Base-by-base conservation (phyloP, 2,888 invertebrate species). In the Noctua comes region DNA sequence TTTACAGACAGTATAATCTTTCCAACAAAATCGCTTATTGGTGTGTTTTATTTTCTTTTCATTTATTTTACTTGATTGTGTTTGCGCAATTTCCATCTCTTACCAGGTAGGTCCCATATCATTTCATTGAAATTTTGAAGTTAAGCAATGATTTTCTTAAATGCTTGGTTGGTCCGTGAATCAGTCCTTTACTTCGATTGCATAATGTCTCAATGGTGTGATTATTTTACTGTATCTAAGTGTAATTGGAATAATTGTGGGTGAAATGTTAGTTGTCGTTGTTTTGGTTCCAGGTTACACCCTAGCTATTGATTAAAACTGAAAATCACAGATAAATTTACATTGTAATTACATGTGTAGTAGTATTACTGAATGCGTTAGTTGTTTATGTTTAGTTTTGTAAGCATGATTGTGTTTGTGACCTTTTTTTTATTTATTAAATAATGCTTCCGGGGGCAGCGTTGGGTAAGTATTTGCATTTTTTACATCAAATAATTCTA, bases 281-380 rank as follows among this genome's bases (percentile, higher is more conserved):
- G 94, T 95, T 95, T 95, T 95, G 94, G 94, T 95, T 96, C 97
- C 97, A 97, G 97, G 97, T 95, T 96, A 96, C 95, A 95, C 96
- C 96, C 94, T 95, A 94, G 94, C 90, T 92, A 91, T 93, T 91
- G 87, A 91, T 91, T 88, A 80, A 84, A 88, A 85, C 82, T 85
- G 83, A 89, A 91, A 92, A 93, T 93, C 96, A 97, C 97, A 97
- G 97, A 97, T 97, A 97, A 97, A 97, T 97, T 97, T 97, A 97
- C 96, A 94, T 90, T 89, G 90, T 90, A 91, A 90, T 91, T 90
- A 88, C 87, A 89, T 86, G 91, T 93, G 92, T 93, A 91, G 91
- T 93, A 91, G 93, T 92, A 89, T 90, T 93, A 90, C 87, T 94
- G 95, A 93, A 94, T 95, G 96, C 93, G 93, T 93, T 94, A 92